A percentile compares a stretch with the other conserved stretches of the same genome.
Conservation (phyloP, 2,113 vertebrate species). For the Chrysochloris asiatica region DNA sequence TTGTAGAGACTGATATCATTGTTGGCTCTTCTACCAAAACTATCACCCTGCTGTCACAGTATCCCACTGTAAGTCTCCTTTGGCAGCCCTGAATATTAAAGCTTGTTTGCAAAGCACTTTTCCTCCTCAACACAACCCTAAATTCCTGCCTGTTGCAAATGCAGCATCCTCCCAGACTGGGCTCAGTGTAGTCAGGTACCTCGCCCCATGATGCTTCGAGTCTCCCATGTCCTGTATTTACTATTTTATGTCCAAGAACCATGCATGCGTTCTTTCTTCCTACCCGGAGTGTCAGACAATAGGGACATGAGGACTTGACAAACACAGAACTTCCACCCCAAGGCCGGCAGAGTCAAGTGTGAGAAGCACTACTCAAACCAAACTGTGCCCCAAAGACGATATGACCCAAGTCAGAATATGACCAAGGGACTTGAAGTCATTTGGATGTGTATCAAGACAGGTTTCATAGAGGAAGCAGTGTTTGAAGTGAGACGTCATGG, state of each 20-base stretch:
- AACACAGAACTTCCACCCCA: background rate
- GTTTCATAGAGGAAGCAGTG: background rate
- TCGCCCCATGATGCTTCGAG: rapidly evolving
- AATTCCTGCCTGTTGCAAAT: background rate
- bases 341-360: background rate
- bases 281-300: background rate
- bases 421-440: background rate
- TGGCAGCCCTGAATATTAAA: background rate
- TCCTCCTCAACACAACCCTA: background rate
- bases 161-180: background rate
- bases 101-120: background rate
- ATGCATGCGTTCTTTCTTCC: background rate
- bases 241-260: background rate
- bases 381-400: no score
- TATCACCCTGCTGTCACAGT: background rate
- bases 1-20: slow-evolving; percentile 7
- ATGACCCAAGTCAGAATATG: background rate
- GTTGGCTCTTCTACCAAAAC: background rate
- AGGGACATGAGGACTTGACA: background rate
- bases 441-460: background rate
- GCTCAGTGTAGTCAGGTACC: background rate
- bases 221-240: background rate
- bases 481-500: background rate
- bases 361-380: background rate
- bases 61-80: background rate